Conservation (phyloP, 2,888 invertebrate species). For the Eristalis intricaria region DNA sequence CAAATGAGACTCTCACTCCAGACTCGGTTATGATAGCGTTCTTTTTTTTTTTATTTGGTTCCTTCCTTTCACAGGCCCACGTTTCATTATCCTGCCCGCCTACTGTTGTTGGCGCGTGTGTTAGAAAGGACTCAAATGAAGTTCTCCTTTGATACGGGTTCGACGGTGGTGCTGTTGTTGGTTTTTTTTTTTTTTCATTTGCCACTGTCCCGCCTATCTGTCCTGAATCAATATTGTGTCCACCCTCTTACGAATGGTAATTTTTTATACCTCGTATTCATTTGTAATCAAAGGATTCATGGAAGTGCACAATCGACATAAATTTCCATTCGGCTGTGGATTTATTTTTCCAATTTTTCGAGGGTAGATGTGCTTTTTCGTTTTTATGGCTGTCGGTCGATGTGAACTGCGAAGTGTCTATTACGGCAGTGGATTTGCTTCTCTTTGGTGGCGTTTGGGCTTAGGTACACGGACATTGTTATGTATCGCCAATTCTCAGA, state of each 20-base stretch:
- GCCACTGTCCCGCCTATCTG: conserved; percentile 33
- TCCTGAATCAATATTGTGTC: conserved; percentile 59
- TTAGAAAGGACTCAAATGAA: conserved; percentile 7
- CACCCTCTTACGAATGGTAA: conserved; percentile 25
- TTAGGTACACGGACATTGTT: too few species aligned
- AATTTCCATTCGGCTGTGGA: conserved; percentile 30
- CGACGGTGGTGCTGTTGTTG: neutral
- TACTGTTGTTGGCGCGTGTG: neutral
- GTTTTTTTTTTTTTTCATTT: conserved; percentile 6
- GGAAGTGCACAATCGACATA: conserved; percentile 27
- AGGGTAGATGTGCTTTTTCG: neutral
- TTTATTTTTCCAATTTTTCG: conserved; percentile 11
- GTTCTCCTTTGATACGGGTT: conserved; percentile 12
- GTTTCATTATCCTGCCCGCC: conserved; percentile 9
- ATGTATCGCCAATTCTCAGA: too few species aligned
- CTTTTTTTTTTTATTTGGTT: conserved; percentile 25
- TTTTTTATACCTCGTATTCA: conserved; percentile 18
- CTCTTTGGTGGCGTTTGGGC: too few species aligned
- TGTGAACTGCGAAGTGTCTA: neutral
- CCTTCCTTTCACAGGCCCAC: neutral
- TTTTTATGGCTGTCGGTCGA: neutral
- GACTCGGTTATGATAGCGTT: neutral
- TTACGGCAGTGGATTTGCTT: too few species aligned
- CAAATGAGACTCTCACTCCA: conserved; percentile 14
- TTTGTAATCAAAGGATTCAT: conserved; percentile 34